Evolutionary conservation across 2,888 invertebrate species (phyloP).

Genomic region (Willowsia nigromaculata): DNA sequence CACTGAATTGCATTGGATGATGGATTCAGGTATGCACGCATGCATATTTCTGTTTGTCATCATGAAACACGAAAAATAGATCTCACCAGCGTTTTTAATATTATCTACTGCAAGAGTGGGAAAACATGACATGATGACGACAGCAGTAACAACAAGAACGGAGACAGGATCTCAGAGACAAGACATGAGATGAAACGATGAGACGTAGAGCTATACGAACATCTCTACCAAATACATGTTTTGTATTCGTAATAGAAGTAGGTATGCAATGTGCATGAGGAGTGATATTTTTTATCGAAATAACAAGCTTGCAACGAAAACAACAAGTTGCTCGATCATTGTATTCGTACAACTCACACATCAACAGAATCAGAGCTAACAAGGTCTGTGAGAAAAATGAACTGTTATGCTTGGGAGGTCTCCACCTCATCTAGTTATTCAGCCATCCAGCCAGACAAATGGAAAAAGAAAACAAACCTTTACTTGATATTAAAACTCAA

Average conservation of each 20-base stretch:
- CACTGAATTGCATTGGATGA: background rate
- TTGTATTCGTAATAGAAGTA: background rate
- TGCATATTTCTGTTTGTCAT: conserved; percentile 32
- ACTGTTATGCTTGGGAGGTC: conserved; percentile 76
- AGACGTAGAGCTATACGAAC: background rate
- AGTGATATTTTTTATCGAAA: background rate
- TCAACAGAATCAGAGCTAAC: conserved; percentile 3
- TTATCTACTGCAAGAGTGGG: background rate
- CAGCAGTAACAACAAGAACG: background rate
- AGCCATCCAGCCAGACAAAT: background rate
- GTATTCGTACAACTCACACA: background rate
- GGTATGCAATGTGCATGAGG: background rate
- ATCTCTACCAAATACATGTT: background rate
- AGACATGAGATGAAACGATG: conserved; percentile 6
- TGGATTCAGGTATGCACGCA: background rate
- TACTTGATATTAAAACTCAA: background rate
- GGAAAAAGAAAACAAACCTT: conserved; percentile 1
- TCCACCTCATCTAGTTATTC: conserved; percentile 36
- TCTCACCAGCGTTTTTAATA: background rate
- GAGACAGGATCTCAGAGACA: background rate
- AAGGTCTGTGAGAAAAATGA: conserved; percentile 59
- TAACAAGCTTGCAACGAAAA: background rate
- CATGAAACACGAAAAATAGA: conserved; percentile 21
- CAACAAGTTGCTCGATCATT: conserved; percentile 51
- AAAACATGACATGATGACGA: conserved; percentile 44